Base-by-base conservation (phyloP, 1,140 invertebrate genomes). In the Chironomus striatipennis region DNA sequence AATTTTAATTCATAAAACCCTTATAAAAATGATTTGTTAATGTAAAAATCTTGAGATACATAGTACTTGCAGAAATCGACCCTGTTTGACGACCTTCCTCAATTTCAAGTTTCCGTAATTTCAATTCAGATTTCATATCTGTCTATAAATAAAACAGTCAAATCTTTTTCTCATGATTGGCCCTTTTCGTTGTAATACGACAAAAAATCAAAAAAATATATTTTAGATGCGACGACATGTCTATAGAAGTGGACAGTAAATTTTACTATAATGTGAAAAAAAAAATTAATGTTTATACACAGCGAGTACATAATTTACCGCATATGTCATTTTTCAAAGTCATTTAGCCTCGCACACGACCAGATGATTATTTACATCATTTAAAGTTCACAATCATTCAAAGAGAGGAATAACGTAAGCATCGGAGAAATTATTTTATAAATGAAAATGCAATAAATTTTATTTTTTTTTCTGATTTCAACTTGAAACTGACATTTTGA, bases 81-180 rank as follows among this genome's bases (percentile, higher is more conserved):
- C n/a, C n/a, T n/a, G n/a, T n/a, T n/a, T n/a, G n/a, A 57, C 47
- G 47, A 57, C 47, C 47, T 57, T 57, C 47, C 47, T 57, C 47
- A 57, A 57, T 57, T 12, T 15, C 47, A 57, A n/a, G 15, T 57
- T 57, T 57, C 12, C n/a, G 9, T 57, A 15, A 0, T 57, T 57
- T 15, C 24, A 34, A 34, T 34, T 34, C 24, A 34, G 24, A 34
- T 5, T 34, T 34, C 1, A 34, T 34, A n/a, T 47, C 8, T 47
- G 43, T 47, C 9, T 47, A 57, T 57, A n/a, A 57, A 34, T 34
- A 34, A 34, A 34, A 34, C 24, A 34, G 5, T 34, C 24, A 34
- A 34, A 2, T 34, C 24, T 34, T 15, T 57, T 8, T 47, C 8
- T 47, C 42, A 47, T 57, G 9, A 12, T 15, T 47, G 8, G 8